phyloP scores from a whole-genome alignment of 2,797 vertebrate species.

The Emydoidea blandingii region DNA sequence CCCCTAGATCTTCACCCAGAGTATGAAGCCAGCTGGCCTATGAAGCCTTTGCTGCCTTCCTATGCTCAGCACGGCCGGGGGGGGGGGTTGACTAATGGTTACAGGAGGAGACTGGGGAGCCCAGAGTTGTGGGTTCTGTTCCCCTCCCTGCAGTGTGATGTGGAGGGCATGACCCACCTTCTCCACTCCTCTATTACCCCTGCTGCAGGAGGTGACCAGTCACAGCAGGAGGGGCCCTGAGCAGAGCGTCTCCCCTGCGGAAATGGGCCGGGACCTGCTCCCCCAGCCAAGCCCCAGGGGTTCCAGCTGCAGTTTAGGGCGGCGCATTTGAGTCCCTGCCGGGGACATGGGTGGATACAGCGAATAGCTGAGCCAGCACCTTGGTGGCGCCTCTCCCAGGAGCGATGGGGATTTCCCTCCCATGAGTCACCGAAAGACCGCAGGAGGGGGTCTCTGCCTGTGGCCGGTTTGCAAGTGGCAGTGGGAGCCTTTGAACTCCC shows the following conservation, averaged over 20 bases:
- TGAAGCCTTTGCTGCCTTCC: background rate
- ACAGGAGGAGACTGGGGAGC: background rate
- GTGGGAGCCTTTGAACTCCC: background rate
- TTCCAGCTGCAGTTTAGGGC: background rate
- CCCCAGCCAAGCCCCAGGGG: background rate
- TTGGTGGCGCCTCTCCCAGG: background rate
- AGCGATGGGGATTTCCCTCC: background rate
- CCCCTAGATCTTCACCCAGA: background rate
- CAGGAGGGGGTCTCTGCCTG: background rate
- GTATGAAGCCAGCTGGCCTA: too few relatives aligned
- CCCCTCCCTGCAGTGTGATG: background rate
- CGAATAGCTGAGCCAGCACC: background rate
- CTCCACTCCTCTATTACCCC: background rate
- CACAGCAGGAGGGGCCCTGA: background rate
- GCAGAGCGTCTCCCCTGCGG: accelerated
- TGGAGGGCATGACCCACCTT: too few relatives aligned
- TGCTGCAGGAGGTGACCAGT: background rate
- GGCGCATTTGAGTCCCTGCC: background rate
- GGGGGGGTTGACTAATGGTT: background rate
- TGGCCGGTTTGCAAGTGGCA: background rate
- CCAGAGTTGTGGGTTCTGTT: background rate
- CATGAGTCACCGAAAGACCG: background rate
- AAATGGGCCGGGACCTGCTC: background rate
- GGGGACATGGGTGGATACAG: background rate
- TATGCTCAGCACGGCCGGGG: background rate